Conservation (phyloP, 1,140 invertebrate genomes). For the Nasonia giraulti region DNA sequence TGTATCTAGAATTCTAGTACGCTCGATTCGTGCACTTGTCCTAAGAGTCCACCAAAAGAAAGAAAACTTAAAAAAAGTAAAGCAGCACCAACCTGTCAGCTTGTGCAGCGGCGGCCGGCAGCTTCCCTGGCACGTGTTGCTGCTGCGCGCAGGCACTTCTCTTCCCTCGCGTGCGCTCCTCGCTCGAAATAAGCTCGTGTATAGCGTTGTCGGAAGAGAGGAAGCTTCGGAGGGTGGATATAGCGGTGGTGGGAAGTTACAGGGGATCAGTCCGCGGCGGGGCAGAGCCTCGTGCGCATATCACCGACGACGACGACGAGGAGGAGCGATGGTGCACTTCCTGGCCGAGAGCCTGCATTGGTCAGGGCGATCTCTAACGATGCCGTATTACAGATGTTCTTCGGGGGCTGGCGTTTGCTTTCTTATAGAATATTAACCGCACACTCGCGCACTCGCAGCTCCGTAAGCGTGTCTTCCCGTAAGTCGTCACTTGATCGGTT, state of each 20-base stretch:
- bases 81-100: slow-evolving; percentile 13
- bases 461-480: neutral
- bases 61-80: neutral
- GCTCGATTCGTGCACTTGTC: too few species aligned
- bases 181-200: neutral
- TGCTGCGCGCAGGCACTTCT: neutral
- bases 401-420: too few species aligned
- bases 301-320: neutral
- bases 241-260: too few species aligned
- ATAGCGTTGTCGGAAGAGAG: neutral
- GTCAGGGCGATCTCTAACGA: neutral
- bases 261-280: neutral
- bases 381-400: too few species aligned
- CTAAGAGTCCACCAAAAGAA: too few species aligned
- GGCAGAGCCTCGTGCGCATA: slow-evolving; percentile 12
- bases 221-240: neutral
- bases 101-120: neutral
- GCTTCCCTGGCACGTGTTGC: slow-evolving; percentile 5
- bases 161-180: neutral
- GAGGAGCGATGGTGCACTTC: neutral
- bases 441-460: slow-evolving; percentile 1
- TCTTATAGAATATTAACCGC: too few species aligned
- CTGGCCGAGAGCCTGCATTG: neutral
- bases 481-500: slow-evolving; percentile 1
- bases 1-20: too few species aligned